Percentiles rank a stretch among this genome's conserved stretches.
Evolutionary conservation across 2,113 vertebrate species (phyloP).

Genomic region (Thermophis baileyi): DNA sequence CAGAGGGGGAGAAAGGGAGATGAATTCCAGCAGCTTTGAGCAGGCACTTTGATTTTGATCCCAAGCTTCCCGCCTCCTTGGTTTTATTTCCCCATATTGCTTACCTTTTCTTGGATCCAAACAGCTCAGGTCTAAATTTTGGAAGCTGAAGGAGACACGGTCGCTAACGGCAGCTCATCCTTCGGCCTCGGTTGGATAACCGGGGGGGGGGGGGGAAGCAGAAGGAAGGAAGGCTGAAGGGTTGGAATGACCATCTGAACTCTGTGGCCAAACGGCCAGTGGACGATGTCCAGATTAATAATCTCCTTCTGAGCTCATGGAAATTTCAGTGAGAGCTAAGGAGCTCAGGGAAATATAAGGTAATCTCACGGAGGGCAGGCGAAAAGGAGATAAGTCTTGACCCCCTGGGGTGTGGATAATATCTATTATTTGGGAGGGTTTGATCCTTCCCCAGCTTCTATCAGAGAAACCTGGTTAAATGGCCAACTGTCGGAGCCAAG

Average conservation of each 20-base stretch:
- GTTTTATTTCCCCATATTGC: no score
- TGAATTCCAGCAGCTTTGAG: neutral
- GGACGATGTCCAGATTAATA: neutral
- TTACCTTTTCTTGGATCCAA: neutral
- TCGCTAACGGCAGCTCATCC: neutral
- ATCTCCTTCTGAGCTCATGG: conserved; percentile 11
- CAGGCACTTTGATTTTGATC: neutral
- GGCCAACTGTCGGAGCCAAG: neutral
- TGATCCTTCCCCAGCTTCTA: neutral
- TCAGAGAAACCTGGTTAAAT: neutral
- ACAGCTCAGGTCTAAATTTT: neutral
- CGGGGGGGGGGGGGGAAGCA: neutral
- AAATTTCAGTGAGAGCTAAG: neutral
- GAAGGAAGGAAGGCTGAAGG: no score
- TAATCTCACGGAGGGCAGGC: neutral
- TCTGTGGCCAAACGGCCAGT: neutral
- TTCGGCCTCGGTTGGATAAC: neutral
- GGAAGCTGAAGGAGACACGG: neutral
- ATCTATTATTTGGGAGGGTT: neutral
- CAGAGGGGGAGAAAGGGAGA: neutral
- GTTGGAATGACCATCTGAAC: neutral
- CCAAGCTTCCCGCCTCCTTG: neutral
- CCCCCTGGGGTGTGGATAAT: neutral
- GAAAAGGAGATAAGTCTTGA: neutral
- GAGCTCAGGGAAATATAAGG: neutral